Percentiles rank a stretch among this genome's conserved stretches.
phyloP scores from a whole-genome alignment of 2,797 vertebrate genomes.

The Parauchenoglanis ngamensis region DNA sequence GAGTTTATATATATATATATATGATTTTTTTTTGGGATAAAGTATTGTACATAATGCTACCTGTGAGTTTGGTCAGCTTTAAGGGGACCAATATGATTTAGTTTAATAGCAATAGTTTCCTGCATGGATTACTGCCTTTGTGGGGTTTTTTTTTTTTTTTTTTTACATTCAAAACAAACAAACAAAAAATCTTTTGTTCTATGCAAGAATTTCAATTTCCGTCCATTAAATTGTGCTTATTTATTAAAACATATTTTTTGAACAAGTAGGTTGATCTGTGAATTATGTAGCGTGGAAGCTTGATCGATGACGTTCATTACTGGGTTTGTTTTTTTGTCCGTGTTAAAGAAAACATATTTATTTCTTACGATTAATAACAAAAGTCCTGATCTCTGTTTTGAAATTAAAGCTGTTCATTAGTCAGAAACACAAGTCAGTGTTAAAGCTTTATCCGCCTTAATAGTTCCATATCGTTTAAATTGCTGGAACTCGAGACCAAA shows the following conservation, averaged over 20 bases:
- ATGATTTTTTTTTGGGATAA: slow-evolving; percentile 22
- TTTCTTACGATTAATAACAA: neutral
- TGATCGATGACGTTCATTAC: neutral
- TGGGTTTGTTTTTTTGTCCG: neutral
- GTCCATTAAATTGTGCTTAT: slow-evolving; percentile 88
- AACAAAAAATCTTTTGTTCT: slow-evolving; percentile 14
- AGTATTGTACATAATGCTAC: slow-evolving; percentile 73
- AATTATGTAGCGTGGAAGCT: slow-evolving; percentile 24
- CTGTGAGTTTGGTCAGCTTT: slow-evolving; percentile 69
- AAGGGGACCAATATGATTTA: slow-evolving; percentile 78
- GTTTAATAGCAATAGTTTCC: slow-evolving; percentile 57
- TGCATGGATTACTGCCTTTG: slow-evolving; percentile 72
- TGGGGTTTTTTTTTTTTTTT: neutral
- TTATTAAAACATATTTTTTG: slow-evolving; percentile 90
- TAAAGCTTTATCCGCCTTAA: slow-evolving; percentile 1
- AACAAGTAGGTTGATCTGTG: slow-evolving; percentile 57
- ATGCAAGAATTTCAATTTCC: slow-evolving; percentile 65
- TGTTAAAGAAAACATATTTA: neutral
- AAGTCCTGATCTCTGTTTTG: neutral
- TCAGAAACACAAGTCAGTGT: neutral
- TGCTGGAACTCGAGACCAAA: slow-evolving; percentile 1
- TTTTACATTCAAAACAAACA: neutral
- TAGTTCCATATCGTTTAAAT: neutral
- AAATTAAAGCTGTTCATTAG: neutral
- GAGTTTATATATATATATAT: slow-evolving; percentile 64